phyloP scores from a whole-genome alignment of 2,888 invertebrate genomes.

The Belgica antarctica region DNA sequence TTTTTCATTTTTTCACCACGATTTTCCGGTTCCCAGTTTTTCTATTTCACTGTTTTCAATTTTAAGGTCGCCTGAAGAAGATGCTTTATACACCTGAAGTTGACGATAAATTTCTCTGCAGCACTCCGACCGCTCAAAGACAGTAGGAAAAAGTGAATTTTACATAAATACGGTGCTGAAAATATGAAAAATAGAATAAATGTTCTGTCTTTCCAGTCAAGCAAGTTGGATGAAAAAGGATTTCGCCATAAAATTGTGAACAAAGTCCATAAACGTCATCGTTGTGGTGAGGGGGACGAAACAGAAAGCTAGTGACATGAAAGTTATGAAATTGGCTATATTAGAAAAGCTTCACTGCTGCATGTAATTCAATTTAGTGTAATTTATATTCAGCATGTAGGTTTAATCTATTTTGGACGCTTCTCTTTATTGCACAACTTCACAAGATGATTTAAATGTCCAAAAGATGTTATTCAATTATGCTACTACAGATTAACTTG shows the following conservation, averaged over 20 bases:
- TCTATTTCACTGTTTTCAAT: neutral
- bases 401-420: neutral
- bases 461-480: conserved; percentile 22
- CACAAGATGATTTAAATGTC: conserved; percentile 32
- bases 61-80: neutral
- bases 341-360: too few relatives aligned
- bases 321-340: neutral
- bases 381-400: conserved; percentile 9
- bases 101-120: conserved; percentile 15
- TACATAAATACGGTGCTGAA: neutral
- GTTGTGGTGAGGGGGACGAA: neutral
- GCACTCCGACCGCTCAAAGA: neutral
- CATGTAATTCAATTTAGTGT: conserved; percentile 11
- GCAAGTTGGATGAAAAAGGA: conserved; percentile 16
- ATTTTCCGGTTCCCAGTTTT: neutral
- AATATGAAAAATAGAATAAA: conserved; percentile 26
- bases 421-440: conserved; percentile 1
- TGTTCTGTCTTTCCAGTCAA: neutral
- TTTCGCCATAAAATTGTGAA: conserved; percentile 12
- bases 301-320: neutral
- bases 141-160: conserved; percentile 1
- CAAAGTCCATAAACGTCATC: conserved; percentile 18
- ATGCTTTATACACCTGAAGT: neutral
- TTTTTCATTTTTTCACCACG: neutral
- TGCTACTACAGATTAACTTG: conserved; percentile 16